Percentiles rank a stretch among this genome's conserved stretches.
Conservation (phyloP, 2,113 vertebrate genomes). For the Tychaedon coryphoeus region DNA sequence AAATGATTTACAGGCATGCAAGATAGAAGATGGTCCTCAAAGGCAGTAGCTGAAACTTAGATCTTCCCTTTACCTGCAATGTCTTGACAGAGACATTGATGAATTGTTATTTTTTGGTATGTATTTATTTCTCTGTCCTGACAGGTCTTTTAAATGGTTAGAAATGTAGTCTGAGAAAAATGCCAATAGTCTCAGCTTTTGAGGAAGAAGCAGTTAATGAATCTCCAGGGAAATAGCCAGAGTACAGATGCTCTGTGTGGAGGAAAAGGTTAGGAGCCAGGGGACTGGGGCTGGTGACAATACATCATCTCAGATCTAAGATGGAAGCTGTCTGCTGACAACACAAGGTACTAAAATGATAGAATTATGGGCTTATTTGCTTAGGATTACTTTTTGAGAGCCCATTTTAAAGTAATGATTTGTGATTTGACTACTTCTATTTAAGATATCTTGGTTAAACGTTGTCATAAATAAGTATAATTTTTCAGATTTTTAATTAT, state of each 20-base stretch:
- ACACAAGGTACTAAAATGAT: neutral
- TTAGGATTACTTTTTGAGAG: neutral
- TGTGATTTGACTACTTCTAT: neutral
- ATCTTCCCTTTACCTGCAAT: neutral
- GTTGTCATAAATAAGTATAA: neutral
- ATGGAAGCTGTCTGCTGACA: neutral
- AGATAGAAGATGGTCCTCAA: neutral
- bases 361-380: neutral
- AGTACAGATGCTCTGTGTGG: neutral
- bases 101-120: neutral
- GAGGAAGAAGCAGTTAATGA: constrained; percentile 6
- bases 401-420: neutral
- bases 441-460: neutral
- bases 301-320: neutral
- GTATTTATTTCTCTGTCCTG: neutral
- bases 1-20: neutral
- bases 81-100: neutral
- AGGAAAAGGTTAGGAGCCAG: neutral
- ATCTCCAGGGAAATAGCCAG: neutral
- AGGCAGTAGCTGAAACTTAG: neutral
- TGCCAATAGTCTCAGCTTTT: neutral
- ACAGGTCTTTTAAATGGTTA: neutral
- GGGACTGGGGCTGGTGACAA: neutral
- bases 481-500: neutral
- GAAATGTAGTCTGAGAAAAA: constrained; percentile 1